These are phyloP conservation scores for Zaprionus camerounensis DNA, from an alignment of 1,140 invertebrate genomes.

Conservation along the genomic window DNA sequence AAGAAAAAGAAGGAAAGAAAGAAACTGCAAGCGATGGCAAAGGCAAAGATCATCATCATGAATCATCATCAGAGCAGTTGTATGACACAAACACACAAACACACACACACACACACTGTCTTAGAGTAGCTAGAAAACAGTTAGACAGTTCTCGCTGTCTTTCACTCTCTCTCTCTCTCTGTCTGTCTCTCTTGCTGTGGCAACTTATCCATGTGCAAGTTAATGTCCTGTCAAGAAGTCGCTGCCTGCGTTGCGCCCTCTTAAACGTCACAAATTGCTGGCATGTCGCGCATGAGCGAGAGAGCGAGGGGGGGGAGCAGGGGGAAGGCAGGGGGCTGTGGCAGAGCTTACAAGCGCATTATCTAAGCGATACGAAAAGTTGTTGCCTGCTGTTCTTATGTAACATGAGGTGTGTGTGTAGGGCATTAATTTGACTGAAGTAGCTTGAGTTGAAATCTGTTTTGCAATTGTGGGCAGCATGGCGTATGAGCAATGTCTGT, in stretches of 20 bases:
- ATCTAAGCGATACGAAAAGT: slow-evolving; percentile 50
- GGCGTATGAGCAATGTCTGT: background rate
- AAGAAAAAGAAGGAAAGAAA: background rate
- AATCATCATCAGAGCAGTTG: slow-evolving; percentile 75
- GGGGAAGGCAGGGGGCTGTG: background rate
- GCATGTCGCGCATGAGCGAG: slow-evolving; percentile 20
- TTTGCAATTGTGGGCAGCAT: background rate
- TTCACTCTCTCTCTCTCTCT: slow-evolving; percentile 8
- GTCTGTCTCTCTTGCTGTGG: background rate
- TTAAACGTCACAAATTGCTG: slow-evolving; percentile 80
- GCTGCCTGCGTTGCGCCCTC: slow-evolving; percentile 72
- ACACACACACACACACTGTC: slow-evolving; percentile 2
- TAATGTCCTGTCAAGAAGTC: slow-evolving; percentile 82
- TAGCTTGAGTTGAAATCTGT: slow-evolving; percentile 29
- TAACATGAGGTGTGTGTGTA: slow-evolving; percentile 36
- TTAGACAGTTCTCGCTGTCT: slow-evolving; percentile 38
- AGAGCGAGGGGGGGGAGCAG: background rate
- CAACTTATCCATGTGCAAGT: slow-evolving; percentile 65
- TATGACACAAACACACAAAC: slow-evolving; percentile 47
- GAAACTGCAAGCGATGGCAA: slow-evolving; percentile 66
- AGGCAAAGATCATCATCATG: slow-evolving; percentile 75
- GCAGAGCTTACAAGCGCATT: slow-evolving; percentile 61
- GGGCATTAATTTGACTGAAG: slow-evolving; percentile 40
- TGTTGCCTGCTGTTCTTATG: slow-evolving; percentile 19
- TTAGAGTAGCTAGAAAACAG: slow-evolving; percentile 19